Percentiles rank a stretch among this genome's conserved stretches.
Evolutionary conservation across 1,140 invertebrate genomes (phyloP).

Genomic region (Aphelenchoides fujianensis): DNA sequence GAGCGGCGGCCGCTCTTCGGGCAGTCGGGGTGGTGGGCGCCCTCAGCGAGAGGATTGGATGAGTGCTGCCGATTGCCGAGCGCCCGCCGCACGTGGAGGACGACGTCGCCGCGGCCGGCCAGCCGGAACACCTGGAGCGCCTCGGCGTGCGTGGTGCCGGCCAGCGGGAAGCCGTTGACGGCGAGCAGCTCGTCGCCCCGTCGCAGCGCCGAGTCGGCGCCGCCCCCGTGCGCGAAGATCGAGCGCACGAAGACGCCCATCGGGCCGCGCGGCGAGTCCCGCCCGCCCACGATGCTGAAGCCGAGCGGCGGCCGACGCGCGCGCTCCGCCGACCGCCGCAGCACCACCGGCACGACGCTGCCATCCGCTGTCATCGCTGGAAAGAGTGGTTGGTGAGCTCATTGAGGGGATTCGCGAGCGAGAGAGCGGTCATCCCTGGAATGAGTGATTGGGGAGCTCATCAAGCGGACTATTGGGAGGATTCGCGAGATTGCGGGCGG

Average conservation of each 20-base stretch:
- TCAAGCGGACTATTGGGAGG: too few relatives aligned
- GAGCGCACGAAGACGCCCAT: constrained; percentile 89
- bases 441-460: background rate
- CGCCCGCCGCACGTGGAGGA: constrained; percentile 72
- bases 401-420: background rate
- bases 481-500: too few relatives aligned
- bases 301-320: constrained; percentile 67
- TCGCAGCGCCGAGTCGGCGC: constrained; percentile 75
- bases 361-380: background rate
- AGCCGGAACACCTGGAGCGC: constrained; percentile 79
- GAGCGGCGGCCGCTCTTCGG: background rate
- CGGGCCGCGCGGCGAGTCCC: constrained; percentile 79
- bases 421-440: background rate
- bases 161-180: constrained; percentile 77
- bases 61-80: background rate
- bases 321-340: background rate
- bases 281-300: constrained; percentile 85
- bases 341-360: background rate
- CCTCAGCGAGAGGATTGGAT: background rate
- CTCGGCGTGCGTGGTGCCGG: constrained; percentile 79
- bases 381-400: background rate
- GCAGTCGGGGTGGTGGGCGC: background rate
- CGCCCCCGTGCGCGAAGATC: constrained; percentile 80
- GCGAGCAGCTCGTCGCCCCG: constrained; percentile 83
- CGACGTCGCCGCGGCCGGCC: constrained; percentile 72